These are phyloP conservation scores for Echeneis naucrates DNA, from an alignment of 2,797 vertebrate species.

Conservation along the genomic window DNA sequence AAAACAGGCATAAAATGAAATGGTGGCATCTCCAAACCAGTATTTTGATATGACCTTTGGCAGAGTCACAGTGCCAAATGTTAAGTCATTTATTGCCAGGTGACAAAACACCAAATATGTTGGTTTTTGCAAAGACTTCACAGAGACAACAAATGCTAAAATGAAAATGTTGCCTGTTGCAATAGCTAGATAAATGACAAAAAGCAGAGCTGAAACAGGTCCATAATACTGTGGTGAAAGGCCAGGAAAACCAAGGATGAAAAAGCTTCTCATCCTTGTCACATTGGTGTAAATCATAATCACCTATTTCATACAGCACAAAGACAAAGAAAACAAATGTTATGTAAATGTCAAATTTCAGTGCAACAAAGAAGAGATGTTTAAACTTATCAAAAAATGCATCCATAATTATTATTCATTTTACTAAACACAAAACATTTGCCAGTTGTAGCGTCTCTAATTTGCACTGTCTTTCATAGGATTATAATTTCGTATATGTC, in stretches of 20 bases:
- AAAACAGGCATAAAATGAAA: constrained; percentile 77
- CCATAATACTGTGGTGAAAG: constrained; percentile 66
- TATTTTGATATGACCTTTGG: constrained; percentile 80
- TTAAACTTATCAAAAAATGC: too few relatives aligned
- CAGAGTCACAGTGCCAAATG: constrained; percentile 79
- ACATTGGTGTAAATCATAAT: constrained; percentile 32
- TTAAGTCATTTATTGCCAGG: constrained; percentile 78
- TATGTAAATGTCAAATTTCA: too few relatives aligned
- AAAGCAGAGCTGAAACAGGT: constrained; percentile 61
- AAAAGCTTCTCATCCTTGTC: constrained; percentile 66
- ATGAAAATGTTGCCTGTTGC: constrained; percentile 78
- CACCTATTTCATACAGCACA: not conserved
- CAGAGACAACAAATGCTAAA: constrained; percentile 70
- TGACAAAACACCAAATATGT: constrained; percentile 82
- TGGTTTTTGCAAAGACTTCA: constrained; percentile 80
- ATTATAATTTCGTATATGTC: not conserved
- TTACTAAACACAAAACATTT: not conserved
- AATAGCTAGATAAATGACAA: constrained; percentile 71
- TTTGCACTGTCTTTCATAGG: not conserved
- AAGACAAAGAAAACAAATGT: not conserved
- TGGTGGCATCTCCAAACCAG: constrained; percentile 68
- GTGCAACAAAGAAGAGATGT: too few relatives aligned
- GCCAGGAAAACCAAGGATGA: constrained; percentile 81
- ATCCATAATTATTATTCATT: not conserved
- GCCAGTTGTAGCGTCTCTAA: not conserved